phyloP scores from a whole-genome alignment of 2,797 vertebrate genomes.

The Enteromius viviparus region DNA sequence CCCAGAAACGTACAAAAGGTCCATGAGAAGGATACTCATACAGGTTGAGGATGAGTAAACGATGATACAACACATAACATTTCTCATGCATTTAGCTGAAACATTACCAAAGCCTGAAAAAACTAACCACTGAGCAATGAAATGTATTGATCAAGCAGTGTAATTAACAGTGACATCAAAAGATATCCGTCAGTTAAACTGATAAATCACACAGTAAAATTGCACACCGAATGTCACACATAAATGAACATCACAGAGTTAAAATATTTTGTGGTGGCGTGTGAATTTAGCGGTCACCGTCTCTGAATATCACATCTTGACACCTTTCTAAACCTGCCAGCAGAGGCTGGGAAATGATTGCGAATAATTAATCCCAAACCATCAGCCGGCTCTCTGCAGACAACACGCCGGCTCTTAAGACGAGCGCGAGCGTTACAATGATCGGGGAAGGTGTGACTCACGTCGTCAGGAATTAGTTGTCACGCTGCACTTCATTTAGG shows the following conservation, averaged over 20 bases:
- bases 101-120: not conserved
- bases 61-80: too few species aligned
- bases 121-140: not conserved
- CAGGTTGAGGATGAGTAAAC: not conserved
- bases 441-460: conserved; percentile 80
- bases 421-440: conserved; percentile 73
- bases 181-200: not conserved
- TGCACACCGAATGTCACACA: conserved; percentile 41
- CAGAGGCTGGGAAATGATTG: conserved; percentile 78
- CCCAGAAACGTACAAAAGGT: too few species aligned
- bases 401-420: conserved; percentile 76
- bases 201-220: not conserved
- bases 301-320: conserved; percentile 71
- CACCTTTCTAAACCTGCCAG: conserved; percentile 76
- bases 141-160: not conserved
- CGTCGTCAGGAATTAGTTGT: conserved; percentile 81
- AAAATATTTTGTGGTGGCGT: conserved; percentile 46
- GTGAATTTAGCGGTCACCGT: conserved; percentile 62
- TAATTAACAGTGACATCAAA: not conserved
- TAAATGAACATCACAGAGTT: conserved; percentile 25
- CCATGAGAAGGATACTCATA: too few species aligned
- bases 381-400: conserved; percentile 74
- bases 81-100: too few species aligned
- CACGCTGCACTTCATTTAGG: conserved; percentile 78
- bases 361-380: conserved; percentile 84